These are phyloP conservation scores for Australoheros scitulus DNA, from an alignment of 2,113 vertebrate species.

Conservation along the genomic window DNA sequence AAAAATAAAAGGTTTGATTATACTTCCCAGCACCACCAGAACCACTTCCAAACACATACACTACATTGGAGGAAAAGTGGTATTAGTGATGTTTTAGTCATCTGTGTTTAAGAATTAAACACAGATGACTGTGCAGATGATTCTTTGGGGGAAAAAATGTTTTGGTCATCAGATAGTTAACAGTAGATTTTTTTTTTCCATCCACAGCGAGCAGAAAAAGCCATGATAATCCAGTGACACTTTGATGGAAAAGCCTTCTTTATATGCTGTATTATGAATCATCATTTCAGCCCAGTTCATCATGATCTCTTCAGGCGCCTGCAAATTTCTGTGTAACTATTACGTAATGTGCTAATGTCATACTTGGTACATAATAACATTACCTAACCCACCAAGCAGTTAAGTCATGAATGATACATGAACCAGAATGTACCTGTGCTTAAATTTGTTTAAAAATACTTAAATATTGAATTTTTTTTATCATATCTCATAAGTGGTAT, in stretches of 20 bases:
- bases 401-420: neutral
- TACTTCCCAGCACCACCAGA: neutral
- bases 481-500: neutral
- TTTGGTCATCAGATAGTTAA: neutral
- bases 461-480: neutral
- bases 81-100: neutral
- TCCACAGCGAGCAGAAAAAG: neutral
- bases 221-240: neutral
- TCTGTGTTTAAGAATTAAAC: neutral
- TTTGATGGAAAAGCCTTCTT: neutral
- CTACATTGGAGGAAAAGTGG: neutral
- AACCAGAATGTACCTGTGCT: neutral
- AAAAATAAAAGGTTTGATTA: neutral
- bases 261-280: neutral
- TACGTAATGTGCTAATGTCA: neutral
- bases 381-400: neutral
- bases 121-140: neutral
- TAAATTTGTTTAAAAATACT: neutral
- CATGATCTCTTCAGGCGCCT: neutral
- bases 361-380: neutral
- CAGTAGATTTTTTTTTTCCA: neutral
- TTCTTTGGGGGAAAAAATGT: neutral
- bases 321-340: neutral
- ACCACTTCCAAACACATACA: neutral
- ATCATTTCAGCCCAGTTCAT: neutral